Base-by-base conservation (phyloP, 1,140 invertebrate genomes). In the Megalopta genalis region DNA sequence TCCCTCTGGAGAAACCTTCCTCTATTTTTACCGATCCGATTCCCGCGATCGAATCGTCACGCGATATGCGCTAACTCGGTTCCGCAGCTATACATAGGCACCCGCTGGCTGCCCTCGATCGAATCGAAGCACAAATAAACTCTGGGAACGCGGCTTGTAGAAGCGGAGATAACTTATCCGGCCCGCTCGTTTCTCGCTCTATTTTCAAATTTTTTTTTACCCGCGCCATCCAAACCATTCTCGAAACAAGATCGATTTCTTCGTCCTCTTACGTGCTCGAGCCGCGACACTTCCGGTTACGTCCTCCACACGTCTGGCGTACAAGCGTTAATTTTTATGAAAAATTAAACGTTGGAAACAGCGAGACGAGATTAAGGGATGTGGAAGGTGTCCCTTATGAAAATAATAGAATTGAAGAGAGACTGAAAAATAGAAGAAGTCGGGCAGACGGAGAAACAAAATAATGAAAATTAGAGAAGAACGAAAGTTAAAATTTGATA, bases 81-180 rank as follows among this genome's bases (percentile, higher is more conserved):
- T 57, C 32, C 16, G 80, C 37, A 80, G 76, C 83, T 86, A 80
- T 84, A 90, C 81, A 89, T 89, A 89, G 88, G 63, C 83, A 77
- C 75, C 39, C 74, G 27, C 72, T 84, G 86, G 85, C 85, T 90
- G 87, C 85, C 85, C 82, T 60, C 87, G 78, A 87, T 91, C 84
- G 83, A 89, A 89, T 90, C 78, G 86, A 89, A 91, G 77, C 89
- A 75, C 88, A 90, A 92, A 90, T 91, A 89, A 91, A 92, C 86
- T 89, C 81, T 32, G 60, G 21, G 52, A 68, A 74, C 37, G 78
- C 57, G 23, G n/a, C 57, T 25, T 69, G n/a, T 39, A 69, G 49
- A 49, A 54, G 74, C 59, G 77, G 74, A 82, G 65, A 86, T 77
- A 79, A 82, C 70, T 76, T 79, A 80, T 77, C 67, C 39, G 37